Conservation (phyloP, 2,797 vertebrate species). For the Mionectes olivaceus region DNA sequence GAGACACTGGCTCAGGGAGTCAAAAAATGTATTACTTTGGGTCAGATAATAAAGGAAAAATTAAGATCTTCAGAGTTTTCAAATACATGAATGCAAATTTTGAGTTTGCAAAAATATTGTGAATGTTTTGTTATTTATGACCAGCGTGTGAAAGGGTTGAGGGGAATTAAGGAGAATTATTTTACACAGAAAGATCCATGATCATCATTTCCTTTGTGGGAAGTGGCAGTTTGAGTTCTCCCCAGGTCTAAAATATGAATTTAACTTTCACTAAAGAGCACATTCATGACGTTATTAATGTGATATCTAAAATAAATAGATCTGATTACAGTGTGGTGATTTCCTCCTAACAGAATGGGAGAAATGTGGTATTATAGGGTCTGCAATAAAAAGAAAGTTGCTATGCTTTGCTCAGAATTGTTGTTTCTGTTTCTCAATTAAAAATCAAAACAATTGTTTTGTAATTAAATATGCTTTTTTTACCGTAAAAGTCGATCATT, state of each 20-base stretch:
- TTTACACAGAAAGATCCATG: not conserved
- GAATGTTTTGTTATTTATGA: not conserved
- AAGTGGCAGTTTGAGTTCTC: not conserved
- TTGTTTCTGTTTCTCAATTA: not conserved
- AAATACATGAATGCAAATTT: not conserved
- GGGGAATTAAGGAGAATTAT: not conserved
- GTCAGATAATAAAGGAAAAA: not conserved
- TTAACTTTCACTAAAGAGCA: not conserved
- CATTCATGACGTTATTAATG: too few species aligned
- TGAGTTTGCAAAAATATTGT: not conserved
- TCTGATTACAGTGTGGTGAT: not conserved
- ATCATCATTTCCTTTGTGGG: not conserved
- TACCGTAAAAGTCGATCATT: not conserved
- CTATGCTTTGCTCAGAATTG: not conserved
- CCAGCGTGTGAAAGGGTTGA: not conserved
- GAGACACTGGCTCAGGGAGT: not conserved
- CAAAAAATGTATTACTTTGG: not conserved
- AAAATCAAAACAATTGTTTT: not conserved
- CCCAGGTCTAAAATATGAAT: not conserved
- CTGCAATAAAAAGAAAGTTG: not conserved
- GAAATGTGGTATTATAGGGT: rapidly evolving
- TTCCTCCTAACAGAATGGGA: not conserved
- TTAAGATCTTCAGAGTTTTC: not conserved
- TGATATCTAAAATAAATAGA: not conserved
- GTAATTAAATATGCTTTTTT: not conserved